These are phyloP conservation scores for Drosophila paranaensis DNA, from an alignment of 2,888 invertebrate genomes.

Conservation along the genomic window DNA sequence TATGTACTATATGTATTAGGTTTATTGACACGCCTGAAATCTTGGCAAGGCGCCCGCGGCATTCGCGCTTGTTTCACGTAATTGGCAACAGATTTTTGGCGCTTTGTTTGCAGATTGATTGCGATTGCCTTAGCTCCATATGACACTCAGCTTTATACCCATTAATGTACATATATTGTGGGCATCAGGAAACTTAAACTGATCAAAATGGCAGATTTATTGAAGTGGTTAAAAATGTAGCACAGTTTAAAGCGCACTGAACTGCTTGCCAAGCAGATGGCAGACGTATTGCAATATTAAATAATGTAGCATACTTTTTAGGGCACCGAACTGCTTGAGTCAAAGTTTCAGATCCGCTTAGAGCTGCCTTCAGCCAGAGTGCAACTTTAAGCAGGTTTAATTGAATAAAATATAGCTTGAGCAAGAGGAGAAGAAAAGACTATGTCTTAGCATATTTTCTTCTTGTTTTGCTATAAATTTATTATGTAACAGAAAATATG, in stretches of 20 bases:
- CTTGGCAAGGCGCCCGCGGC: conserved; percentile 39
- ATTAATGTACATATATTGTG: not conserved
- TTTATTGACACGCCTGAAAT: conserved; percentile 50
- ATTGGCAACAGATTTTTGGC: conserved; percentile 42
- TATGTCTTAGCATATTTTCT: too few relatives aligned
- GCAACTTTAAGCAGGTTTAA: too few relatives aligned
- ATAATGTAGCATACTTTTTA: too few relatives aligned
- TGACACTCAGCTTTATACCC: not conserved
- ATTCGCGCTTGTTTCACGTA: conserved; percentile 27
- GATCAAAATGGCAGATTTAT: not conserved
- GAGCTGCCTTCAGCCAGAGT: too few relatives aligned
- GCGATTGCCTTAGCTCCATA: conserved; percentile 22
- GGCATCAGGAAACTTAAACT: not conserved
- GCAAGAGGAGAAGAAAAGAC: too few relatives aligned
- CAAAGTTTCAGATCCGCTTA: too few relatives aligned
- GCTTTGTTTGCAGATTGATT: conserved; percentile 21
- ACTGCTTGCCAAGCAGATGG: not conserved
- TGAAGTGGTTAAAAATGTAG: not conserved
- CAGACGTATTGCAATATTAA: too few relatives aligned
- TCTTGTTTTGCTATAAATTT: too few relatives aligned
- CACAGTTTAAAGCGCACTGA: not conserved
- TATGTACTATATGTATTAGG: not conserved
- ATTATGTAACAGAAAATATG: too few relatives aligned
- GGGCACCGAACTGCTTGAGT: too few relatives aligned
- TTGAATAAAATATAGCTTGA: too few relatives aligned